Percentiles rank a stretch among this genome's conserved stretches.
These are phyloP conservation scores for Pogonus chalceus DNA, from an alignment of 1,140 invertebrate species.

Conservation along the genomic window DNA sequence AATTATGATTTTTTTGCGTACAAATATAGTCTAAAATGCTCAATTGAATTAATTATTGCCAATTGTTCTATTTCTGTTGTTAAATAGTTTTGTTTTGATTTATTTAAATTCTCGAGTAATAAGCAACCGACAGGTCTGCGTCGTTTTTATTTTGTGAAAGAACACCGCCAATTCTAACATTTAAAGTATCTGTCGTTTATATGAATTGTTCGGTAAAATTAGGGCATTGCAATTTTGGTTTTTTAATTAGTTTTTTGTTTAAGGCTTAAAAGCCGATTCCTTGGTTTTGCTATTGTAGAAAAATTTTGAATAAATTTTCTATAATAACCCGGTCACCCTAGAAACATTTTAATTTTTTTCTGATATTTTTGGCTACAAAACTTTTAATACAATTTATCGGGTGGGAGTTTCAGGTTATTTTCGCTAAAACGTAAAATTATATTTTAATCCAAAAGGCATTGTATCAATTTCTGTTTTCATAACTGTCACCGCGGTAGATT, in stretches of 20 bases:
- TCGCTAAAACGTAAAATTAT: constrained; percentile 28
- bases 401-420: constrained; percentile 36
- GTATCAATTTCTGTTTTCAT: too few species aligned
- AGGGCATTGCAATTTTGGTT: constrained; percentile 30
- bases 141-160: constrained; percentile 23
- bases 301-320: constrained; percentile 28
- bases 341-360: constrained; percentile 31
- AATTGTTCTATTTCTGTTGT: neutral
- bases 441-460: too few species aligned
- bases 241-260: constrained; percentile 24
- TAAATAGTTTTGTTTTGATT: neutral
- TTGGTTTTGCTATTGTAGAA: constrained; percentile 26
- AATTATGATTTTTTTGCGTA: constrained; percentile 5
- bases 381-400: constrained; percentile 33
- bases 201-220: constrained; percentile 28
- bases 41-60: too few species aligned
- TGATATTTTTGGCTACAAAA: constrained; percentile 21
- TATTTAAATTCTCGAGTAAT: constrained; percentile 21
- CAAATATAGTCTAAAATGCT: too few species aligned
- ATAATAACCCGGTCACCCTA: constrained; percentile 29
- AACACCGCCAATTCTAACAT: constrained; percentile 26
- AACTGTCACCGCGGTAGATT: too few species aligned
- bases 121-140: constrained; percentile 25
- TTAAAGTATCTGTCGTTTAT: constrained; percentile 29
- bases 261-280: constrained; percentile 18